Evolutionary conservation across 2,113 vertebrate species (phyloP), one percentile per base, ranked within the genome.

Genomic region (Tympanuchus pallidicinctus): DNA sequence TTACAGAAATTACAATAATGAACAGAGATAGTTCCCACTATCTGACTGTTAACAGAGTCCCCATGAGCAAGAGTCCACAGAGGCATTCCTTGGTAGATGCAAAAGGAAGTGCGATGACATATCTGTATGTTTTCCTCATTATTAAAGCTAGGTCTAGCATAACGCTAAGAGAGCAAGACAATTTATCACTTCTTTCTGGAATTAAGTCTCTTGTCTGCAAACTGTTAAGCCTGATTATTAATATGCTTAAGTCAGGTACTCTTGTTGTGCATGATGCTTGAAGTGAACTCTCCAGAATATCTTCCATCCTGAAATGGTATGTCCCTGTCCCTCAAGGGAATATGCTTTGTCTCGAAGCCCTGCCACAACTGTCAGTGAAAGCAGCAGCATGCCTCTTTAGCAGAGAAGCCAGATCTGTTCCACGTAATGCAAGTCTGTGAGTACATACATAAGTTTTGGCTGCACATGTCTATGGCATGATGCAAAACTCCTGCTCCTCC

Each of bases 171-270:
- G 5, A 71, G 32, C 3, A 76, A 80, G 19, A 45, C 25, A 88
- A 77, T 66, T 74, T 45, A 74, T 36, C 65, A 40, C 25, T 57
- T 86, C 50, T 11, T 88, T 90, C 64, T 74, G 20, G 11, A 77
- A 77, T 43, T 7, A 69, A 75, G 32, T 42, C 57, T 69, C 38
- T 38, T 61, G 6, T 48, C 30, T 85, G 54, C 34, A 6, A 88
- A 20, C 7, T 8, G 40, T 1, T 54, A 73, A 32, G 16, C 36
- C 43, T 45, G 12, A 40, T 77, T 91, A 9, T 32, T 57, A 71
- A 22, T 3, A 71, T 0, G 0, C 34, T 52, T 77, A 15, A 69
- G 3, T 34, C 65, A 76, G 13, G 7, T 32, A 48, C 27, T n/a
- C 36, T 54, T 73, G 8, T 70, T 79, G 54, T 63, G 13, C 13